Base-by-base conservation (phyloP, 1,140 invertebrate species). In the Apis cerana region DNA sequence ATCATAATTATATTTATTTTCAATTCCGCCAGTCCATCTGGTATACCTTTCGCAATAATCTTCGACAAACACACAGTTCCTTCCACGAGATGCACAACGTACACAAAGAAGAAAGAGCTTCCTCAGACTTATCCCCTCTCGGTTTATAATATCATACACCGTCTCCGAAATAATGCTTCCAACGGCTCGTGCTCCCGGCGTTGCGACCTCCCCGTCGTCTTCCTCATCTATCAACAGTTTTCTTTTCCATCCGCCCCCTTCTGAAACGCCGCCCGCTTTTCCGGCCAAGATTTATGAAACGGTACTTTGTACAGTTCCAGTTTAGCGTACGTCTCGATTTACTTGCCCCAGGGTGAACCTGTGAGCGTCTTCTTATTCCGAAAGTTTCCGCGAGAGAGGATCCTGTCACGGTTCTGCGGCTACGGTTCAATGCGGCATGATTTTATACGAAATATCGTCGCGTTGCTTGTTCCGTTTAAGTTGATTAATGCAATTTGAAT, bases 231-330 rank as follows among this genome's bases (percentile, higher is more conserved):
- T 92, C 91, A 91, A 91, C 91, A 91, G 90, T 92, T 91, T 91
- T 91, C 90, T 91, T 92, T 91, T 88, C 88, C 89, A 85, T 86
- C 65, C 83, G 75, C 85, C 50, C 48, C 43, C 27, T 11, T 64
- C 65, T 67, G 82, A 64, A 67, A 77, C 77, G 84, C 86, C 87
- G 83, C 81, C 75, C 85, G 89, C 89, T 90, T 91, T 91, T 88
- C 89, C 86, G 88, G 81, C 75, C 84, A 92, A 92, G 91, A 92
- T 92, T 92, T 92, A 92, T 92, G 90, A 92, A 92, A 90, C 88
- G 91, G 90, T 91, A 91, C 90, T 92, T 92, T 92, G 90, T 91
- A 92, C 90, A 90, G 87, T 92, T 91, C 90, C 91, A 92, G 92
- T 92, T 92, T 92, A 85, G 89, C 86, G 89, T 89, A 87, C 89